These are phyloP conservation scores for Pavo muticus DNA, from an alignment of 2,113 vertebrate species.

Conservation along the genomic window DNA sequence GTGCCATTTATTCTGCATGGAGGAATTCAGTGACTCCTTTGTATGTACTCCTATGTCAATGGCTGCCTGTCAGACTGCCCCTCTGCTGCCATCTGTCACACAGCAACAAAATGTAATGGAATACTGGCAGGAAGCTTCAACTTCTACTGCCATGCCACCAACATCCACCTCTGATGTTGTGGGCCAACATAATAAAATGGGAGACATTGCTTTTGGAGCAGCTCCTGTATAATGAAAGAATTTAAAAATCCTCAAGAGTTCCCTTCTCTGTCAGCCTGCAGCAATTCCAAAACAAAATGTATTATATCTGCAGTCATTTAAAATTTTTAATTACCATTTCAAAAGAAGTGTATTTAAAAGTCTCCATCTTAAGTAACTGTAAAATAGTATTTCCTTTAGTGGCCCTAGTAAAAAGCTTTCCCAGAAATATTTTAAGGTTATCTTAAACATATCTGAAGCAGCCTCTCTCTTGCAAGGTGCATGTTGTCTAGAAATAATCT, in stretches of 20 bases:
- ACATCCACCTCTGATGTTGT: too few species aligned
- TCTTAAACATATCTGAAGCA: fast-evolving
- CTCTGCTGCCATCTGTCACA: too few species aligned
- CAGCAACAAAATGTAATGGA: too few species aligned
- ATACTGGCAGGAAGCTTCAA: too few species aligned
- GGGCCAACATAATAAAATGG: too few species aligned
- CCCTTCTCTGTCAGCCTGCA: not conserved
- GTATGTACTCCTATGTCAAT: not conserved
- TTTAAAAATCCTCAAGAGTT: not conserved
- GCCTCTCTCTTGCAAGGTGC: not conserved
- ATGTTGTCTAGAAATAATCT: not conserved
- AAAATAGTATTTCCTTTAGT: not conserved
- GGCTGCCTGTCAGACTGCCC: too few species aligned
- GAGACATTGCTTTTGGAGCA: not conserved
- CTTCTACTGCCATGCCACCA: too few species aligned
- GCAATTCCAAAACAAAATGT: not conserved
- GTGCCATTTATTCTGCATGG: not conserved
- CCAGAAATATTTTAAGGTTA: not conserved
- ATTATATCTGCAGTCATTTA: not conserved
- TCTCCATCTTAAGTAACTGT: not conserved
- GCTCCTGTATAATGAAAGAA: not conserved
- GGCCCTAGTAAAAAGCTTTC: not conserved
- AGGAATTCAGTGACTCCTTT: not conserved
- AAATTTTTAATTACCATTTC: not conserved
- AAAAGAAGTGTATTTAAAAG: not conserved